These are phyloP conservation scores for Pandemis heparana DNA, from an alignment of 2,888 invertebrate genomes.

Conservation along the genomic window DNA sequence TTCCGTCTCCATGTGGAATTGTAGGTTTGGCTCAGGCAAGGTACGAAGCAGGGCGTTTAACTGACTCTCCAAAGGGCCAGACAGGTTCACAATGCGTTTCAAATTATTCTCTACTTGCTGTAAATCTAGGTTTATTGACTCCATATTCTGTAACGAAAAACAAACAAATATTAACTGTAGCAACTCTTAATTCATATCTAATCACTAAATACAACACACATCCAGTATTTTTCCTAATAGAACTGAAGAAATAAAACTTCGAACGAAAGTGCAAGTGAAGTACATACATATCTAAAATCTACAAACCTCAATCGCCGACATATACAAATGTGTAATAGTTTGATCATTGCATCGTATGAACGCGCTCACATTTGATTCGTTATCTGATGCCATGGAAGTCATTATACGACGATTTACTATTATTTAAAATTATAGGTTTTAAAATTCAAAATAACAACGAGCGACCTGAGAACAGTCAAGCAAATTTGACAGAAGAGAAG, in stretches of 20 bases:
- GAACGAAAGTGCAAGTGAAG: not conserved
- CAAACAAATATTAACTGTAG: not conserved
- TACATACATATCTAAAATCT: not conserved
- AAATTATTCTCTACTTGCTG: slow-evolving; percentile 75
- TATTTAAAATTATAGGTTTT: not conserved
- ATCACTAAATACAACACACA: not conserved
- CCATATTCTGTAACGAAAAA: slow-evolving; percentile 68
- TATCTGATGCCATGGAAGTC: slow-evolving; percentile 73
- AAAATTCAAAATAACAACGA: not conserved
- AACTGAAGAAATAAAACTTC: not conserved
- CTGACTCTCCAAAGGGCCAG: slow-evolving; percentile 74
- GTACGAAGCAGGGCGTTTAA: slow-evolving; percentile 65
- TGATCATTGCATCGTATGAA: slow-evolving; percentile 75
- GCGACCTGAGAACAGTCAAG: not conserved
- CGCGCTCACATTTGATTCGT: slow-evolving; percentile 79
- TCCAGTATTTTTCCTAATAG: not conserved
- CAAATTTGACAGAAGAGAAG: not conserved
- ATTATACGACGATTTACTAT: slow-evolving; percentile 49
- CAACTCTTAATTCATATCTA: not conserved
- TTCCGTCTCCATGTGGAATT: slow-evolving; percentile 69
- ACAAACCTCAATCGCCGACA: slow-evolving; percentile 70
- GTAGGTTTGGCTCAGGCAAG: slow-evolving; percentile 66
- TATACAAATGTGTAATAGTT: slow-evolving; percentile 69
- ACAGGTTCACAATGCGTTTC: slow-evolving; percentile 62
- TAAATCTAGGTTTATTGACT: slow-evolving; percentile 75